Evolutionary conservation across 2,888 invertebrate species (phyloP), one percentile per base, ranked within the genome.

Genomic region (Trichogramma evanescens): DNA sequence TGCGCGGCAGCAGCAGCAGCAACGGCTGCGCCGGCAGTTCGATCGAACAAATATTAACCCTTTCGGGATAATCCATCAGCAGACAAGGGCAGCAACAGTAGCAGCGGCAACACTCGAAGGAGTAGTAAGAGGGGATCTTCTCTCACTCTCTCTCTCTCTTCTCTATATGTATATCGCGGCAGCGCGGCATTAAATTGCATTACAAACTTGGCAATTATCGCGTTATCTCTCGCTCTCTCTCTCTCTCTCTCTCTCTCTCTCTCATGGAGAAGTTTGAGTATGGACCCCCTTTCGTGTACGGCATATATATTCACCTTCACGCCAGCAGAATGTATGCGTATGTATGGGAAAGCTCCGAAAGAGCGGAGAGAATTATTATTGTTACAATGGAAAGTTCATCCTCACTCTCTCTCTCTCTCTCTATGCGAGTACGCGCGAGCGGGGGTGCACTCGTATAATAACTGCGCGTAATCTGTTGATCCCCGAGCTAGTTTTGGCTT

Each of bases 161-260:
- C 26, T 26, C 26, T 26, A 26, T 26, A 26, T 26, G 26, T 26
- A 26, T 26, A 26, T 26, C 13, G 49, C 49, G 13, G 9, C 10
- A 10, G 9, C 40, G 26, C 6, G 48, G 41, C 48, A 48, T 55
- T 46, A 64, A 64, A 64, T 64, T 64, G 58, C 58, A 60, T 64
- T 64, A 64, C 60, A 56, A 64, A 64, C 62, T 64, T 64, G 51
- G 46, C 55, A 62, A 64, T 64, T 64, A 64, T 64, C 64, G 53
- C 64, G 63, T 64, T 64, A 64, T 64, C 64, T 64, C 57, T 49
- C 42, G 44, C 45, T 13, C 43, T 42, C 46, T 4, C 8, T 4
- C 45, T 42, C 46, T 4, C 8, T 26, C 45, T 38, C 45, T 42
- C 46, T 4, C 8, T 4, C 45, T 42, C 46, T 4, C 8, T 26